Evolutionary conservation across 2,113 vertebrate species (phyloP).

Genomic region (Pseudolaguvia tuberculata): DNA sequence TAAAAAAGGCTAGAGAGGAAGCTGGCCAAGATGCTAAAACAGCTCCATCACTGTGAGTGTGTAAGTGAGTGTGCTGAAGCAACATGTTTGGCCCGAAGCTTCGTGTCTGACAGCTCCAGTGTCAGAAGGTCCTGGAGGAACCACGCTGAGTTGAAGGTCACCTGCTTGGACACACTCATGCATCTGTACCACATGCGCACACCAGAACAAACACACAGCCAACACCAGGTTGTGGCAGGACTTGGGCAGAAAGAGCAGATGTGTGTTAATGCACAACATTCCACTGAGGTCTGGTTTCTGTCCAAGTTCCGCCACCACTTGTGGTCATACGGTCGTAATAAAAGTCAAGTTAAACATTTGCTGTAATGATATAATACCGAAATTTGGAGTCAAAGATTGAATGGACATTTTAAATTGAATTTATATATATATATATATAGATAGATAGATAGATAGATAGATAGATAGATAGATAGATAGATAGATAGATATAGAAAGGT

Average conservation of each 20-base stretch:
- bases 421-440: too few species aligned
- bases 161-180: neutral
- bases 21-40: neutral
- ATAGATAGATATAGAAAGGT: too few species aligned
- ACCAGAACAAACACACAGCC: neutral
- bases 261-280: conserved; percentile 16
- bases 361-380: too few species aligned
- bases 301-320: neutral
- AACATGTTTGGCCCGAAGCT: conserved; percentile 12
- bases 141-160: conserved; percentile 24
- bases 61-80: conserved; percentile 2
- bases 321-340: neutral
- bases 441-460: too few species aligned
- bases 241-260: conserved; percentile 5
- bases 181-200: neutral
- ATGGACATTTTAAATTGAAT: too few species aligned
- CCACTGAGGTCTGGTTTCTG: neutral
- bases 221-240: conserved; percentile 16
- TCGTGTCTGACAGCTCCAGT: conserved; percentile 3
- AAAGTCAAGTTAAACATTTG: neutral
- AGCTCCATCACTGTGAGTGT: conserved; percentile 1
- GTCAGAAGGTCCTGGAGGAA: conserved; percentile 17
- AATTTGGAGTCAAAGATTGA: too few species aligned
- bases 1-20: neutral
- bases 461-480: too few species aligned